Evolutionary conservation across 2,797 vertebrate species (phyloP).

Genomic region (Todus mexicanus): DNA sequence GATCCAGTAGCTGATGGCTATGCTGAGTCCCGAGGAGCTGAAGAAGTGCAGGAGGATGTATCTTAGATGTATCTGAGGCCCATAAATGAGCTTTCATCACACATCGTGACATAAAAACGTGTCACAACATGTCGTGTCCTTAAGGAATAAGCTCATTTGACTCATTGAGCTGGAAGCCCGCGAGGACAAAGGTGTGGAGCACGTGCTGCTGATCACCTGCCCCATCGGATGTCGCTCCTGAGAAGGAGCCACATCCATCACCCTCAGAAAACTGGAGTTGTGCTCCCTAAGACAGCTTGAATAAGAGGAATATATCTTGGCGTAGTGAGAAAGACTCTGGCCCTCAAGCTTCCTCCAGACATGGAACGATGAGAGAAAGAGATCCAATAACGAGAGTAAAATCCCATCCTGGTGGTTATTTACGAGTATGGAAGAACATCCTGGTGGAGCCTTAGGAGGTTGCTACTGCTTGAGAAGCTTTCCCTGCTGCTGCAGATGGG

Average conservation of each 20-base stretch:
- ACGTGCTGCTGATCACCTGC: accelerated
- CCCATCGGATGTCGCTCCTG: neutral
- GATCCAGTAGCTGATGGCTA: neutral
- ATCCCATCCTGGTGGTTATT: neutral
- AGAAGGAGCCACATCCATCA: neutral
- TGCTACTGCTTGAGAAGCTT: neutral
- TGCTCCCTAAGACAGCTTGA: neutral
- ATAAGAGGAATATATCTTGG: neutral
- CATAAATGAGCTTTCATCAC: neutral
- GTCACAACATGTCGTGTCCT: accelerated
- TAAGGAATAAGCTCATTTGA: neutral
- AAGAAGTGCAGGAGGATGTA: neutral
- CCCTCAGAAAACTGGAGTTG: neutral
- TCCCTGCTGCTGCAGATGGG: accelerated
- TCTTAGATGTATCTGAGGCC: neutral
- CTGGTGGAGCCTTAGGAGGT: neutral
- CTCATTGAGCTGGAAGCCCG: neutral
- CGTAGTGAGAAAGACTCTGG: neutral
- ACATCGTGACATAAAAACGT: neutral
- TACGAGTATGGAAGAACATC: neutral
- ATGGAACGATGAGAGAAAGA: neutral
- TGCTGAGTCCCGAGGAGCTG: neutral
- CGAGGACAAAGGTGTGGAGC: neutral
- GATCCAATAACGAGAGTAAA: neutral
- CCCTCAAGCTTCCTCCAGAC: neutral